Conservation (phyloP, 2,888 invertebrate species). For the Meghimatium bilineatum region DNA sequence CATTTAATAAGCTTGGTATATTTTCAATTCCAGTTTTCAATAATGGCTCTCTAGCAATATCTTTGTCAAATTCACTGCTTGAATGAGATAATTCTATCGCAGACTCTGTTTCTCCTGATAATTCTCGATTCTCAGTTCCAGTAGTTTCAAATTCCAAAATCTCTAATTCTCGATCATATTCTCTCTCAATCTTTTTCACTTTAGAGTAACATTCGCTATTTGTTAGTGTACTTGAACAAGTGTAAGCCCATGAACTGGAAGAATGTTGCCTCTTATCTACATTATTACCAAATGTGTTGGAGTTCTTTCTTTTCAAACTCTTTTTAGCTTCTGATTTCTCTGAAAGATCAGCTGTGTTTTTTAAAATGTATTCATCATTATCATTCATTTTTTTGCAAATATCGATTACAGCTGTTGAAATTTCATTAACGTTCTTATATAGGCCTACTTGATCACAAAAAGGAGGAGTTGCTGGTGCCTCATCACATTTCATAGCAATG, state of each 20-base stretch:
- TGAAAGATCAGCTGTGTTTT: not conserved
- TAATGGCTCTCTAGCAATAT: not conserved
- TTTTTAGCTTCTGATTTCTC: not conserved
- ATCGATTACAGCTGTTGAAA: not conserved
- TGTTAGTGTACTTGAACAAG: not conserved
- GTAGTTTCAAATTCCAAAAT: not conserved
- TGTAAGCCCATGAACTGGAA: constrained; percentile 14
- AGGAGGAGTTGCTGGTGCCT: not conserved
- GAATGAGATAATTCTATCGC: not conserved
- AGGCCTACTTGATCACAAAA: too few species aligned
- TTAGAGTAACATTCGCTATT: not conserved
- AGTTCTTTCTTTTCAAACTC: not conserved
- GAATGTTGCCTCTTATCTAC: not conserved
- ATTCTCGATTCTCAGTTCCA: not conserved
- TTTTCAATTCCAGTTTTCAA: not conserved
- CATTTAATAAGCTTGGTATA: too few species aligned
- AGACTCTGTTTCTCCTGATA: not conserved
- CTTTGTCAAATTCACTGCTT: not conserved
- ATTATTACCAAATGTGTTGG: not conserved
- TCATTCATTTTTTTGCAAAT: not conserved
- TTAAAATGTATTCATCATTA: not conserved
- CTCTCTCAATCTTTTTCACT: not conserved
- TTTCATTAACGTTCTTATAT: not conserved
- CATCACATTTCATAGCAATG: not conserved
- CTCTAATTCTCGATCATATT: not conserved